Conservation (phyloP, 2,888 invertebrate species). For the Branchipolynoe longqiensis region DNA sequence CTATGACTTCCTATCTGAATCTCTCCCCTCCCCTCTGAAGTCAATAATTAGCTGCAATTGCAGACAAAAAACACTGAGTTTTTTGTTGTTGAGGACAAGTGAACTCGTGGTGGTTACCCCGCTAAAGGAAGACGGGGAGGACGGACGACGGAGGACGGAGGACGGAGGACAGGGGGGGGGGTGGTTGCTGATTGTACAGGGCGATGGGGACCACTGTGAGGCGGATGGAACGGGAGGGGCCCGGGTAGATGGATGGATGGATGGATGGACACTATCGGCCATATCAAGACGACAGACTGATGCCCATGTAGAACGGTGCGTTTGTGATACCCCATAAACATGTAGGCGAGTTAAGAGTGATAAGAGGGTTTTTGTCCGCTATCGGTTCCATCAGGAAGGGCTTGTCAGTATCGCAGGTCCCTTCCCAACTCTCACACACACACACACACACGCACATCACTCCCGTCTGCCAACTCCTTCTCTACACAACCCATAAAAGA, state of each 20-base stretch:
- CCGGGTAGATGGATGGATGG: not conserved
- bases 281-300: conserved; percentile 22
- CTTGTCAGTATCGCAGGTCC: conserved; percentile 6
- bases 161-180: not conserved
- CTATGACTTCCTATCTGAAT: too few species aligned
- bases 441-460: too few species aligned
- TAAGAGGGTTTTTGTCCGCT: conserved; percentile 38
- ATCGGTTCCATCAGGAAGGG: conserved; percentile 1
- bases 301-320: conserved; percentile 28
- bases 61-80: too few species aligned
- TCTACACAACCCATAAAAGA: too few species aligned
- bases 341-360: conserved; percentile 27
- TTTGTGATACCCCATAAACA: conserved; percentile 1
- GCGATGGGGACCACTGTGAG: not conserved
- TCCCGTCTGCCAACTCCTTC: too few species aligned
- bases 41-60: too few species aligned
- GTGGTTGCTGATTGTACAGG: not conserved
- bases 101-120: too few species aligned
- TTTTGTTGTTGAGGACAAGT: too few species aligned
- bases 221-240: not conserved
- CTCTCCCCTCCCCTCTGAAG: too few species aligned
- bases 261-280: conserved; percentile 8
- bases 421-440: not conserved
- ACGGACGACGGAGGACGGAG: not conserved
- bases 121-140: too few species aligned